Base-by-base conservation (phyloP, 2,888 invertebrate genomes). In the Heliconius ethilla region DNA sequence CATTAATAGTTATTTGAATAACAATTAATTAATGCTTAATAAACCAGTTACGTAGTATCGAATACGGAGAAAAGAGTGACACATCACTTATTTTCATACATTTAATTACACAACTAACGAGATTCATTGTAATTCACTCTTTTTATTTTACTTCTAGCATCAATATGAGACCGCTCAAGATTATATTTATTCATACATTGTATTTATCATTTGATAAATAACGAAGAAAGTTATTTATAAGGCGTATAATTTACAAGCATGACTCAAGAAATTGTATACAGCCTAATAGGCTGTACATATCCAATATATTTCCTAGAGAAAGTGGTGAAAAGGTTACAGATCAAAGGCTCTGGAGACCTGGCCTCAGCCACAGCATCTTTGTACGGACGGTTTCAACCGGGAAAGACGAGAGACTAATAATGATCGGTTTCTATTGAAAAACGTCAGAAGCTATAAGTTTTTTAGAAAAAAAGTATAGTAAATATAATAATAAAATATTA, bases 261-360 rank as follows among this genome's bases (percentile, higher is more conserved):
- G 63, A 74, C 74, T 74, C 74, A 74, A 72, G 74, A 74, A 27
- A 74, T 74, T 74, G 62, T 63, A 63, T 74, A 74, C 33, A 69
- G 67, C 25, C 29, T 45, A 55, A 33, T 25, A 27, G 25, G 22
- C 63, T 75, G n/a, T 75, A 69, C 25, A 59, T 33, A 70, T 51
- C 65, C 27, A 40, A 37, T 66, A 70, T 33, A 75, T 75, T 40
- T 51, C 33, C 63, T 77, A 70, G 75, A 67, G 79, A 79, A 77
- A 79, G 79, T 79, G 66, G 63, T 77, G 79, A 75, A 79, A 62
- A 75, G 77, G 77, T 77, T 40, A 73, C 15, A 73, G 79, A 25
- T 75, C 75, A 79, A 72, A 73, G 79, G 79, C 45, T 66, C 84
- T 82, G 76, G 29, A 78, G 33, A 37, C 62, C 29, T 40, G 70